Evolutionary conservation across 2,888 invertebrate species (phyloP).

Genomic region (Leptopilina myrica): DNA sequence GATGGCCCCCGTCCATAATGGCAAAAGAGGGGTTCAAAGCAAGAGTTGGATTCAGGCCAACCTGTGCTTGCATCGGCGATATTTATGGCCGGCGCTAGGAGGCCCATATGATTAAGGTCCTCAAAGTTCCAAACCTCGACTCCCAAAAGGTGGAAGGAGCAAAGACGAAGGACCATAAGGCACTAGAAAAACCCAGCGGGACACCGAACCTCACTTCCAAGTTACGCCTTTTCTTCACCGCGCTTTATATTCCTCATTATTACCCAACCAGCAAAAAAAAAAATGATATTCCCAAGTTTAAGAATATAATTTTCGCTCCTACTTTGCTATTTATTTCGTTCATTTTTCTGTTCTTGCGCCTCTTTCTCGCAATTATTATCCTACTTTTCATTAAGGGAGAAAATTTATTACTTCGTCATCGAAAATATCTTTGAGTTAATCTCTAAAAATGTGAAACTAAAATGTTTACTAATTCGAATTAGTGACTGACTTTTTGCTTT

Average conservation of each 20-base stretch:
- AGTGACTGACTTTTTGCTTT: too few relatives aligned
- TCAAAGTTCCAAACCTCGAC: constrained; percentile 58
- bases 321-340: too few relatives aligned
- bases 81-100: constrained; percentile 67
- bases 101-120: constrained; percentile 68
- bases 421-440: too few relatives aligned
- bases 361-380: too few relatives aligned
- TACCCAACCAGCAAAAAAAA: too few relatives aligned
- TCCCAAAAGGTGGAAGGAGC: constrained; percentile 41
- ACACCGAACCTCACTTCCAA: constrained; percentile 26
- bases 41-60: constrained; percentile 65
- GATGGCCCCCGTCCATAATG: constrained; percentile 55
- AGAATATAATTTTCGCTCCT: too few relatives aligned
- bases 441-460: too few relatives aligned
- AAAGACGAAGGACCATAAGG: constrained; percentile 37
- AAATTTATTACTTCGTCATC: too few relatives aligned
- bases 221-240: constrained; percentile 12
- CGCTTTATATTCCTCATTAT: background rate
- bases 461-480: too few relatives aligned
- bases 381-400: too few relatives aligned
- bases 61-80: constrained; percentile 64
- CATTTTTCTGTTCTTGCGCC: too few relatives aligned
- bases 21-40: constrained; percentile 63
- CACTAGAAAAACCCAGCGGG: constrained; percentile 29
- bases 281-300: too few relatives aligned